Evolutionary conservation across 2,888 invertebrate genomes (phyloP).

Genomic region (Papilio gigon): DNA sequence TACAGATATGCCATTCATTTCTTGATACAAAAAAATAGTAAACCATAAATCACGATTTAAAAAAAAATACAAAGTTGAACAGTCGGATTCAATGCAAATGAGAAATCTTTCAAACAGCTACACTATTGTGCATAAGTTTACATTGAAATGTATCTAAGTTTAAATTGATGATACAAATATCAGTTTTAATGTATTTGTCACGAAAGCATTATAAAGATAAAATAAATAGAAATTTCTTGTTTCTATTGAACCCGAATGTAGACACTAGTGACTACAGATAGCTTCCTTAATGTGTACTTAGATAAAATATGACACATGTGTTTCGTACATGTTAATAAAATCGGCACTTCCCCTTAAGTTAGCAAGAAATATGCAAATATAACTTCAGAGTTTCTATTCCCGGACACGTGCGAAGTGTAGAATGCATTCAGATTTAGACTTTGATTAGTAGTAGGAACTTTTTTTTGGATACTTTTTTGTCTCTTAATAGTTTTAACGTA

Average conservation of each 20-base stretch:
- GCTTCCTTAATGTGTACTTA: neutral
- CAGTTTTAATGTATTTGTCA: too few species aligned
- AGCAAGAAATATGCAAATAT: constrained; percentile 46
- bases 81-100: too few species aligned
- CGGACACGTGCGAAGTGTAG: constrained; percentile 46
- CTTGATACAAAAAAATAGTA: neutral
- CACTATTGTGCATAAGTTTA: too few species aligned
- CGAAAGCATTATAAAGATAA: too few species aligned
- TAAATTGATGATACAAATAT: too few species aligned
- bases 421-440: constrained; percentile 45
- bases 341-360: constrained; percentile 33
- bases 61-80: neutral
- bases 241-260: too few species aligned
- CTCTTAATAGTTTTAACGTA: neutral
- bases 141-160: too few species aligned
- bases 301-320: neutral
- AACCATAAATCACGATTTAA: neutral
- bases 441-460: constrained; percentile 2
- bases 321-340: neutral
- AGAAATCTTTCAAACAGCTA: too few species aligned
- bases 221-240: too few species aligned
- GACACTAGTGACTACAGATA: neutral
- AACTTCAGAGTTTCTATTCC: constrained; percentile 48
- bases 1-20: too few species aligned
- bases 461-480: constrained; percentile 33